Evolutionary conservation across 2,797 vertebrate genomes (phyloP).

Genomic region (Megaceryle alcyon): DNA sequence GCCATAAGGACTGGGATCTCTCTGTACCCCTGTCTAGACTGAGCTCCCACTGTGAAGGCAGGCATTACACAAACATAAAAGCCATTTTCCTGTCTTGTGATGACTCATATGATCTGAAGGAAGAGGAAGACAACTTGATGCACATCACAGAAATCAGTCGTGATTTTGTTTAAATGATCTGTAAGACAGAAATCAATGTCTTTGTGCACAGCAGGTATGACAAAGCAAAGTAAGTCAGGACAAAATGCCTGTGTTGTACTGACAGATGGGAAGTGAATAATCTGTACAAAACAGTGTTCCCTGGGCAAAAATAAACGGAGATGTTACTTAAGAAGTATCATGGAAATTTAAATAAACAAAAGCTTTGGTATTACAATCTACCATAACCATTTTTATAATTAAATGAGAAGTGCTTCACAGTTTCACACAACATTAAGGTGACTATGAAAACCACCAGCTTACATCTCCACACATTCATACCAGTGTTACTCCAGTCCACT

Average conservation of each 20-base stretch:
- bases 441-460: background rate
- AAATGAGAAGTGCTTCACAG: background rate
- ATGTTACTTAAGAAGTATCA: conserved; percentile 8
- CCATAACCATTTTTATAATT: background rate
- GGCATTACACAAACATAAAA: background rate
- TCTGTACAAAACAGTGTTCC: background rate
- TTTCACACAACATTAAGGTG: background rate
- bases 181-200: background rate
- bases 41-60: background rate
- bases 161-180: background rate
- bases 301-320: conserved; percentile 29
- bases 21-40: background rate
- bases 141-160: background rate
- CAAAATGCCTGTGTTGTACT: background rate
- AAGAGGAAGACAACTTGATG: background rate
- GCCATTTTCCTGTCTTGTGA: background rate
- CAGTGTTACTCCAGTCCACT: background rate
- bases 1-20: background rate
- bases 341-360: conserved; percentile 64
- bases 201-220: background rate
- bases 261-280: background rate
- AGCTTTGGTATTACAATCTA: background rate
- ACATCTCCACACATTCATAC: background rate
- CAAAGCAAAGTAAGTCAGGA: conserved; percentile 12
- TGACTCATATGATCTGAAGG: background rate